Conservation (phyloP, 2,888 invertebrate genomes). For the Heliothis peltigera region DNA sequence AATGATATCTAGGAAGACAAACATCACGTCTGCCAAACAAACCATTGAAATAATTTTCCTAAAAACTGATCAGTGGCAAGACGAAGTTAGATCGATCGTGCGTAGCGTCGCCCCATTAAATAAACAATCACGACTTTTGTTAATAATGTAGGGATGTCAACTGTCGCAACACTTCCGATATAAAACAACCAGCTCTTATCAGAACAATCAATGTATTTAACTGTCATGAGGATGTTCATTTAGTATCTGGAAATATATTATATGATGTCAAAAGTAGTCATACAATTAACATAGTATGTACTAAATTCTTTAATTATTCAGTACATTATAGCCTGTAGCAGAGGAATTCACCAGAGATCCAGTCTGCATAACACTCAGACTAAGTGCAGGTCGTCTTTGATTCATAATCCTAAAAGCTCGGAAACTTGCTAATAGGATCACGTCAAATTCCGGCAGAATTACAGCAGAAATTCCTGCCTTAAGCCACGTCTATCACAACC, state of each 20-base stretch:
- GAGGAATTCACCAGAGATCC: not conserved
- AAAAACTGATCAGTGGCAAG: constrained; percentile 14
- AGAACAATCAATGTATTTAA: too few relatives aligned
- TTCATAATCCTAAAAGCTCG: constrained; percentile 19
- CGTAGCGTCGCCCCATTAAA: constrained; percentile 53
- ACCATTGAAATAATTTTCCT: constrained; percentile 1
- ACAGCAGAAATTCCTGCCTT: constrained; percentile 5
- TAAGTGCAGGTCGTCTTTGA: constrained; percentile 1
- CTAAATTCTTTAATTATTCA: not conserved
- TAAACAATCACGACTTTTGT: constrained; percentile 55
- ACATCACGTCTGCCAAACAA: constrained; percentile 14
- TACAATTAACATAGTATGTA: not conserved
- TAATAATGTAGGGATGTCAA: constrained; percentile 29
- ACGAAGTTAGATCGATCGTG: constrained; percentile 56
- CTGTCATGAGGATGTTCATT: too few relatives aligned
- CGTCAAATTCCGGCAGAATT: constrained; percentile 15
- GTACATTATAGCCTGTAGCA: not conserved
- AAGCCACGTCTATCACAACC: constrained; percentile 28
- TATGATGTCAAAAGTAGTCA: not conserved
- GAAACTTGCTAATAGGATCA: constrained; percentile 28
- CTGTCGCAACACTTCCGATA: not conserved
- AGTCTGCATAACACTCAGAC: not conserved
- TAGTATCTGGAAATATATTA: too few relatives aligned
- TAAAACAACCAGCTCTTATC: not conserved
- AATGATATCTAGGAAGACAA: not conserved